Evolutionary conservation across 2,113 vertebrate genomes (phyloP), one percentile per base, ranked within the genome.

Genomic region (Poeciliopsis prolifica): DNA sequence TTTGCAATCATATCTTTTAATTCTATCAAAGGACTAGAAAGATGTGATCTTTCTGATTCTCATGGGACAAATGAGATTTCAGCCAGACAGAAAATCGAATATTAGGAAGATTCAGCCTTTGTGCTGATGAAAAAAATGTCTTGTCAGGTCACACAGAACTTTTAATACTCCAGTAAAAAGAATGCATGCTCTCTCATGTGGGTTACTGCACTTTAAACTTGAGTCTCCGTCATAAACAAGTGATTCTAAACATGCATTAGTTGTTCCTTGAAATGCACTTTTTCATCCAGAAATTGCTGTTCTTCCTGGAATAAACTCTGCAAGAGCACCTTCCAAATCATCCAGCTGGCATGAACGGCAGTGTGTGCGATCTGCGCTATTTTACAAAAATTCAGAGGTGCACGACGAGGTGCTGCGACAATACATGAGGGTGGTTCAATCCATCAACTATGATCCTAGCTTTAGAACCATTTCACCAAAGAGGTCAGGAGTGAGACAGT

Each of bases 21-120:
- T 88, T 63, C 60, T 75, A 77, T 86, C 79, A 84, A 65, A 81
- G 70, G 70, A 71, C 62, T 81, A 62, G 78, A 80, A 67, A 40
- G 30, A 72, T 69, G 76, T 69, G 72, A 84, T 87, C 37, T 76
- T 75, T 84, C 69, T 61, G 73, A 80, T 73, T 81, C 80, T 84
- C 73, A 77, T 73, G 80, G 80, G 70, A 75, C 68, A 74, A n/a
- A 7, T 0, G 19, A 6, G 76, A 81, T 82, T 29, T 63, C 42
- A 48, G 74, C 40, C 75, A 22, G 15, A 68, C 64, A 86, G 51
- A 83, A 83, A 86, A 81, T 35, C 40, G 42, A 61, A 65, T 80
- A 30, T 85, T 70, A 61, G 54, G 48, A 64, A 29, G 62, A 60
- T 61, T 84, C 44, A 24, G 26, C 28, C 63, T 74, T 58, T 69